Base-by-base conservation (phyloP, 1,140 invertebrate species). In the Tribolium madens region DNA sequence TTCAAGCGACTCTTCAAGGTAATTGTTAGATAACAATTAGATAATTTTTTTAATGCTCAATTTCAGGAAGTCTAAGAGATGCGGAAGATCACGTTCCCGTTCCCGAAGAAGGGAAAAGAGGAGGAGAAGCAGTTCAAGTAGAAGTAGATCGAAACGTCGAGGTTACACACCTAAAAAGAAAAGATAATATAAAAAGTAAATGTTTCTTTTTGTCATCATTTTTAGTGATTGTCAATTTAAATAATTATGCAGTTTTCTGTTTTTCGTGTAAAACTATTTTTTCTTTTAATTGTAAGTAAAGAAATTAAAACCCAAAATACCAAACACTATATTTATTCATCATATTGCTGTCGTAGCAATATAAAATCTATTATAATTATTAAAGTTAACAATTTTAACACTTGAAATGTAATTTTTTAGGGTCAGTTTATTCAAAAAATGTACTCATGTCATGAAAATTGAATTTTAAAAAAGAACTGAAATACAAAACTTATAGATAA, bases 101-200 rank as follows among this genome's bases (percentile, higher is more conserved):
- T 81, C 79, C 12, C 73, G 73, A 26, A 73, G 72, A 2, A 81
- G 60, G 60, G 33, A 53, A 3, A 76, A 73, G 15, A 74, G 75
- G 15, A 74, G 75, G 17, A 42, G 76, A 17, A 76, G 72, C 42
- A 78, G 75, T 46, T 80, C 76, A 42, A 76, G 75, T 31, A 18
- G 57, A 50, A 78, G 78, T 50, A 76, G 78, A 13, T 81, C 80
- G 2, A 80, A 78, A 15, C 77, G 79, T 26, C 53, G 78, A 15
- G 50, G 68, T 15, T 72, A 72, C 31, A 52, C 68, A 12, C 48
- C 72, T 14, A 64, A 64, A 26, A 64, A 33, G 57, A 64, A 64
- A 33, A 64, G 57, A 64, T 64, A 64, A 64, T 64, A 13, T 31
- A 60, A 31, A 60, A 14, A 52, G 2, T 14, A 13, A 52, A n/a